Base-by-base conservation (phyloP, 2,113 vertebrate genomes). In the Rhynchopsitta pachyrhyncha region DNA sequence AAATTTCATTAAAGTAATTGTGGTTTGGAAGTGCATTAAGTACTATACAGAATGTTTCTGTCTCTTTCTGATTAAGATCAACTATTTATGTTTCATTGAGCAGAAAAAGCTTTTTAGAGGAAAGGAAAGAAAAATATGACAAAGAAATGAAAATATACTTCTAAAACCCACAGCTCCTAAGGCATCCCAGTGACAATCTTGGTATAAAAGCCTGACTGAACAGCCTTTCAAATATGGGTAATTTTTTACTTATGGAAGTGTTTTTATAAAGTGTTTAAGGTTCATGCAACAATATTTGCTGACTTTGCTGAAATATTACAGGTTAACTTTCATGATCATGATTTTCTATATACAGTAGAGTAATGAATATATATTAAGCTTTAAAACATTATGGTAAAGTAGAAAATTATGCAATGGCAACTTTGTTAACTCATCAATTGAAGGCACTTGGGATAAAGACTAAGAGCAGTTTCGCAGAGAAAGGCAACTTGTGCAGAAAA, bases 211-310 rank as follows among this genome's bases (percentile, higher is more conserved):
- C 39, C 50, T 92, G 52, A 42, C 60, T 81, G 52, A 96, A 41
- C 25, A 91, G 44, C 37, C 74, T 93, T 88, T 92, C 67, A 81
- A 75, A 35, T 78, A 60, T 31, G 47, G 64, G 27, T 82, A 78
- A 75, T 42, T 82, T 94, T 93, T 93, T 68, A 88, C 69, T 92
- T 68, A 64, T 46, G 47, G 46, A 79, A 86, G 39, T 86, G 69
- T 94, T 95, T 95, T 96, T 75, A 81, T 88, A 86, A 95, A 86
- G 44, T 88, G 28, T 57, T 92, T 94, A 57, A 93, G 8, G n/a
- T 79, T 75, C 77, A 83, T 84, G 83, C 73, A 90, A 67, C 47
- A 86, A 28, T 79, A 93, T 88, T 90, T 94, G 66, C 92, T 94
- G 93, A 89, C 76, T 86, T 86, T 2, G 22, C 39, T 89, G 47